A percentile compares a stretch with the other conserved stretches of the same genome.
phyloP scores from a whole-genome alignment of 2,797 vertebrate species.

The Myotis planiceps region DNA sequence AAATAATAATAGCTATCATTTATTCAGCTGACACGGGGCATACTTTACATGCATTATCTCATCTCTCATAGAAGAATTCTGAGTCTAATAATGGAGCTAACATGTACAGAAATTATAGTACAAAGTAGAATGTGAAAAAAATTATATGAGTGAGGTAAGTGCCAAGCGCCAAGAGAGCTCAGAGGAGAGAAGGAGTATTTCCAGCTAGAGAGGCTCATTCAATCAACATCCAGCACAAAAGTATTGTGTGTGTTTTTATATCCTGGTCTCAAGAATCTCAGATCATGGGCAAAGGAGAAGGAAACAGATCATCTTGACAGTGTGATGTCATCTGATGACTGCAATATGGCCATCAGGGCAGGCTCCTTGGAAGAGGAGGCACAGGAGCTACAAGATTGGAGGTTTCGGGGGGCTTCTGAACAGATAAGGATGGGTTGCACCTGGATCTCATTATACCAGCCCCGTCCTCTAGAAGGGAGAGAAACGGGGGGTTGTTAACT shows the following conservation, averaged over 20 bases:
- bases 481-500: conserved; percentile 29
- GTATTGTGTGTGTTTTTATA: background rate
- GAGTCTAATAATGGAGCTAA: conserved; percentile 21
- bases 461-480: background rate
- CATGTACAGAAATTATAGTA: conserved; percentile 31
- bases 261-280: conserved; percentile 30
- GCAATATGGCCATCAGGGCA: background rate
- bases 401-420: background rate
- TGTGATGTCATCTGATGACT: conserved; percentile 28
- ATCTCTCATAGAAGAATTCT: conserved; percentile 52
- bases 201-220: background rate
- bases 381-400: background rate
- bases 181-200: background rate
- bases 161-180: background rate
- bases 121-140: conserved; percentile 20
- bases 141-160: background rate
- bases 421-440: background rate
- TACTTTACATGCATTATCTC: conserved; percentile 47
- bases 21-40: background rate
- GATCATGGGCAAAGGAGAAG: background rate
- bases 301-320: background rate
- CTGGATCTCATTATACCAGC: conserved; percentile 63
- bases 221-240: background rate
- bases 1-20: conserved; percentile 47
- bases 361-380: conserved; percentile 28